These are phyloP conservation scores for Argya squamiceps DNA, from an alignment of 2,797 vertebrate species.

Conservation along the genomic window DNA sequence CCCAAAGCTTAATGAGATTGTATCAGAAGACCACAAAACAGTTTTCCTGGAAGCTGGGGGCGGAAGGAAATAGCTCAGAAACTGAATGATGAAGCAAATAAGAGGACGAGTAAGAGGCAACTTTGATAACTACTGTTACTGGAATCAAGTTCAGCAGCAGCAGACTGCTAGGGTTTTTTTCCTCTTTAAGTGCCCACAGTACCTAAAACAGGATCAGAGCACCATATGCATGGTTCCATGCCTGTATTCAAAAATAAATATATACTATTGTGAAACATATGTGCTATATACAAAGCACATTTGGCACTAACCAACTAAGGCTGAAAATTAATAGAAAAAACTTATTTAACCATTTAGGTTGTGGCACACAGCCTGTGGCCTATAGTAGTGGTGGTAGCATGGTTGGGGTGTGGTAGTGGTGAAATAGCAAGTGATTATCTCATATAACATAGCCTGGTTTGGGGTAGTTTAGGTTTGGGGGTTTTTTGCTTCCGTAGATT, in stretches of 20 bases:
- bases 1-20: background rate
- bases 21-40: background rate
- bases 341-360: background rate
- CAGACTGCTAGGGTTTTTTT: background rate
- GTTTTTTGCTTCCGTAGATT: background rate
- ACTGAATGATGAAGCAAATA: background rate
- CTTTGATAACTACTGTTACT: background rate
- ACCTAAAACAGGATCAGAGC: background rate
- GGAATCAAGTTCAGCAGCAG: background rate
- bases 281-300: background rate
- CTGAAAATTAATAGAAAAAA: background rate
- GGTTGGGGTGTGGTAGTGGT: background rate
- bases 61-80: constrained; percentile 19
- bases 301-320: background rate
- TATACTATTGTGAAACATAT: background rate
- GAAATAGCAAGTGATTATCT: background rate
- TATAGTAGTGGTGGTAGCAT: background rate
- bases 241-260: background rate
- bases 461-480: background rate
- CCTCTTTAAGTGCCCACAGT: background rate
- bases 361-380: background rate
- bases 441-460: background rate
- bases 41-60: constrained; percentile 38
- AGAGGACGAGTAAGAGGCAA: background rate
- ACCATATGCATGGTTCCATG: background rate